phyloP scores from a whole-genome alignment of 2,888 invertebrate species.

The Mythimna loreyi region DNA sequence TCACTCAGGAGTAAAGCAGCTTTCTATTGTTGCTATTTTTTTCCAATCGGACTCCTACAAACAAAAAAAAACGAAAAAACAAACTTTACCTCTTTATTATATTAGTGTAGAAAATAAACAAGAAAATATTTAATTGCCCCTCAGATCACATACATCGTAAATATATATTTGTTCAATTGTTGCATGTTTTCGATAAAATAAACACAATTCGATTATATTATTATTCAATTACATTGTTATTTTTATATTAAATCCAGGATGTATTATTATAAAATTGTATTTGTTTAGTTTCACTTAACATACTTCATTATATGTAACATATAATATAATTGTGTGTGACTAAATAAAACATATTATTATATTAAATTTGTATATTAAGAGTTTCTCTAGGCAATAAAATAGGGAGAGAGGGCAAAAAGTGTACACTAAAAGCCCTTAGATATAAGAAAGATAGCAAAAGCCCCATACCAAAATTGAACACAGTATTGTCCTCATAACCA shows the following conservation, averaged over 20 bases:
- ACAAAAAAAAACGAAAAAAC: too few species aligned
- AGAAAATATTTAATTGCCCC: too few species aligned
- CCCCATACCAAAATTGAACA: not conserved
- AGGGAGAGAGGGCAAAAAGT: not conserved
- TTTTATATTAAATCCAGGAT: not conserved
- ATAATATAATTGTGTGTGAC: constrained; percentile 20
- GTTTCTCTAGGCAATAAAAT: not conserved
- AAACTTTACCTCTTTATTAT: too few species aligned
- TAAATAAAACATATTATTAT: constrained; percentile 2
- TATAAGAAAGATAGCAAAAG: too few species aligned
- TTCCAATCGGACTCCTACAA: too few species aligned
- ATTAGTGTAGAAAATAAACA: too few species aligned
- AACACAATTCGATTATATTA: constrained; percentile 31
- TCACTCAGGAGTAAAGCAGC: too few species aligned
- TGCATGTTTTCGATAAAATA: constrained; percentile 19
- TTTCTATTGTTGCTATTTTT: too few species aligned
- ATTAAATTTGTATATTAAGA: not conserved
- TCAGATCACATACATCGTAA: not conserved
- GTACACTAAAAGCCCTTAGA: too few species aligned
- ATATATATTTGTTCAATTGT: not conserved
- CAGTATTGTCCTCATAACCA: not conserved
- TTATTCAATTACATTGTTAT: constrained; percentile 16
- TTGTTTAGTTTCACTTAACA: constrained; percentile 35
- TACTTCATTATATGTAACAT: constrained; percentile 31
- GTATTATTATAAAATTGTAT: constrained; percentile 14